Percentiles rank a stretch among this genome's conserved stretches.
Evolutionary conservation across 1,140 invertebrate genomes (phyloP).

Genomic region (Trissolcus basalis): DNA sequence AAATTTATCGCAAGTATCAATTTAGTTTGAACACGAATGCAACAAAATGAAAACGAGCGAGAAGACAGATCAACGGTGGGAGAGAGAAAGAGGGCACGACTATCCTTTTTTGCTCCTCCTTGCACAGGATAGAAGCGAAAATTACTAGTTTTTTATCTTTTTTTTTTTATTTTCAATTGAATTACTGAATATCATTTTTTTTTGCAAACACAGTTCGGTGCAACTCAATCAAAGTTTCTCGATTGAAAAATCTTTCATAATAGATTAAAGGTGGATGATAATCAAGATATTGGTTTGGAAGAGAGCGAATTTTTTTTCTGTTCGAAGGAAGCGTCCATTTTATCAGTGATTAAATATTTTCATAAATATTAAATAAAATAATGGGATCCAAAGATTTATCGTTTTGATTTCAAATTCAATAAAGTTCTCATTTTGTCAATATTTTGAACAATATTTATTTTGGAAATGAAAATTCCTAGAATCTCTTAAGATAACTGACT

Average conservation of each 20-base stretch:
- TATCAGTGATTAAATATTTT: too few species aligned
- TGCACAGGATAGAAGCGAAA: not conserved
- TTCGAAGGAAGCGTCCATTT: too few species aligned
- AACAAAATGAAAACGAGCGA: not conserved
- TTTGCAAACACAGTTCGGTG: not conserved
- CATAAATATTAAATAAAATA: too few species aligned
- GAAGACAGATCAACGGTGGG: too few species aligned
- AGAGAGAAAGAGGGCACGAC: too few species aligned
- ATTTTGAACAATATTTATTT: too few species aligned
- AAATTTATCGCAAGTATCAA: slow-evolving; percentile 3
- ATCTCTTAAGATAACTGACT: too few species aligned
- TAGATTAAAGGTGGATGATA: not conserved
- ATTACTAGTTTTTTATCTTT: not conserved
- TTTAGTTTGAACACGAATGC: not conserved
- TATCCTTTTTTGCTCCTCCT: not conserved
- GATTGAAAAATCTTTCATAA: not conserved
- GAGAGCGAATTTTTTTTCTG: too few species aligned
- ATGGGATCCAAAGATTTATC: too few species aligned
- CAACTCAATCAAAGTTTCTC: not conserved
- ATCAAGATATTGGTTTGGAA: not conserved
- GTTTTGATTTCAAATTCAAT: too few species aligned
- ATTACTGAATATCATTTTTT: not conserved
- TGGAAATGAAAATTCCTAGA: too few species aligned
- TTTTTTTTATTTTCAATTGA: not conserved
- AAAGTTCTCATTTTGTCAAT: too few species aligned